Conservation (phyloP, 2,888 invertebrate species). For the Trichogramma dendrolimi region DNA sequence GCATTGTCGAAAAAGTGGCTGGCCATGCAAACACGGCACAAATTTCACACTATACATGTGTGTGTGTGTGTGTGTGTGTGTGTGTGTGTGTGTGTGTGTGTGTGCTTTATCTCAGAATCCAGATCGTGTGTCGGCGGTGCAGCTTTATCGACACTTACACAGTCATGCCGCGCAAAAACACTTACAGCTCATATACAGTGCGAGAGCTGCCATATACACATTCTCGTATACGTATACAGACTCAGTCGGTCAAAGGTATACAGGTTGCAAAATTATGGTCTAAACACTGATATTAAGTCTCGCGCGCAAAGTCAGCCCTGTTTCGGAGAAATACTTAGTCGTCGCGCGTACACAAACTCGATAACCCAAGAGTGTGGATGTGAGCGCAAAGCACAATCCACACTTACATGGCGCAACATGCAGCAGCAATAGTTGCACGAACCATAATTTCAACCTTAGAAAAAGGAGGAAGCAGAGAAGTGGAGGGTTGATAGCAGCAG, state of each 20-base stretch:
- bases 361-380: too few species aligned
- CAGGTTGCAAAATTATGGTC: slow-evolving; percentile 38
- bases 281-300: slow-evolving; percentile 47
- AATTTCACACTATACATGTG: too few species aligned
- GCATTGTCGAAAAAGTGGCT: too few species aligned
- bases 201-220: not conserved
- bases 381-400: too few species aligned
- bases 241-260: slow-evolving; percentile 17
- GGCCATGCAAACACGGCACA: too few species aligned
- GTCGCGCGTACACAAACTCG: not conserved
- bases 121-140: not conserved
- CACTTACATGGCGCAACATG: not conserved
- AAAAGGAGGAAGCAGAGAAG: slow-evolving; percentile 19
- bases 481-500: slow-evolving; percentile 24
- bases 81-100: too few species aligned
- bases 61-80: too few species aligned
- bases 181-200: too few species aligned
- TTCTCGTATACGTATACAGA: not conserved
- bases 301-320: slow-evolving; percentile 38
- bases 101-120: not conserved
- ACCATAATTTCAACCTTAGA: slow-evolving; percentile 35
- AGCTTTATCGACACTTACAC: slow-evolving; percentile 38
- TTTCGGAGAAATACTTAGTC: slow-evolving; percentile 44
- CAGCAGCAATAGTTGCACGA: slow-evolving; percentile 25
- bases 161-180: slow-evolving; percentile 29